phyloP scores from a whole-genome alignment of 2,797 vertebrate species.

The Phylloscopus collybita region DNA sequence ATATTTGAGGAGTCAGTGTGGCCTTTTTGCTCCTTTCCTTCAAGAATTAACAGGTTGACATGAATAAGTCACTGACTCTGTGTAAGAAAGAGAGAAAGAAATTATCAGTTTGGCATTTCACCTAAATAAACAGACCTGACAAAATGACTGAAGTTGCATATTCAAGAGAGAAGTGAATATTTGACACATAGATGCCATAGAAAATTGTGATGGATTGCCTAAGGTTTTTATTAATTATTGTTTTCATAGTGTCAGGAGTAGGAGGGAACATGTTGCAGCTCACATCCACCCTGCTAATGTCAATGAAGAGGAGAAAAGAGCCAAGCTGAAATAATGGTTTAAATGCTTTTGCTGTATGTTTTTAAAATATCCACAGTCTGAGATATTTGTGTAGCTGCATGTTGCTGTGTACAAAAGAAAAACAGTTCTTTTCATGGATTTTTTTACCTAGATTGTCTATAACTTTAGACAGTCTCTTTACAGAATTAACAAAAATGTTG shows the following conservation, averaged over 20 bases:
- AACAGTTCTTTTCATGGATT: fast-evolving
- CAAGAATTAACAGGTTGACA: neutral
- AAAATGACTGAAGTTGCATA: neutral
- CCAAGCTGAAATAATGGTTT: neutral
- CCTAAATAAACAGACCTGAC: neutral
- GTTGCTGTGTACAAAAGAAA: neutral
- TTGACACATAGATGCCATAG: neutral
- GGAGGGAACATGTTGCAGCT: neutral
- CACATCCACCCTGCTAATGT: neutral
- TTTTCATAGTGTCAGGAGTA: neutral
- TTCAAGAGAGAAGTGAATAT: neutral
- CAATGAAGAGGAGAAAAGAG: neutral
- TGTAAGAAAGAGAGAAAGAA: neutral
- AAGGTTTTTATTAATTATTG: neutral
- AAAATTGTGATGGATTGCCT: slow-evolving; percentile 28
- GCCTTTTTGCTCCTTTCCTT: neutral
- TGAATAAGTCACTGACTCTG: neutral
- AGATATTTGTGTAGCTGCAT: neutral
- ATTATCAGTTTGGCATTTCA: slow-evolving; percentile 23
- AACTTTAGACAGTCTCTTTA: neutral
- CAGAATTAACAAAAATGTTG: neutral
- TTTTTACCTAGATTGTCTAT: neutral
- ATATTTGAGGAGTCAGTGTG: neutral
- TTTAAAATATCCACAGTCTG: neutral
- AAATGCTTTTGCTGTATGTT: neutral